These are phyloP conservation scores for Elysia crispata DNA, from an alignment of 2,888 invertebrate genomes.

Conservation along the genomic window DNA sequence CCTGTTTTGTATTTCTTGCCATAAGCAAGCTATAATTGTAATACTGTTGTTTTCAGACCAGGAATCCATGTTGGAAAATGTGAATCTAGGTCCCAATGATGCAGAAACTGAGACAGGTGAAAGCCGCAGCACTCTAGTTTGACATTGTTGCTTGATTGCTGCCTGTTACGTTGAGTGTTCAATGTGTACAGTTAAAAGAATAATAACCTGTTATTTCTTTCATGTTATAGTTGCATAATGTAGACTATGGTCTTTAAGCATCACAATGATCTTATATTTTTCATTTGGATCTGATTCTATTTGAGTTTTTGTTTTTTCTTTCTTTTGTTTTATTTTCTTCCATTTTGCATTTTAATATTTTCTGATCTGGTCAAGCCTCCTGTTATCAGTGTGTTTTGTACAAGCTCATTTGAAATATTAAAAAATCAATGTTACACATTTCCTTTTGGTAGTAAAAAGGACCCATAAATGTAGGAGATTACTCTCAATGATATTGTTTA, in stretches of 20 bases:
- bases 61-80: constrained; percentile 47
- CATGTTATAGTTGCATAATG: neutral
- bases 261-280: too few species aligned
- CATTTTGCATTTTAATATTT: too few species aligned
- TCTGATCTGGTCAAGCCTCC: neutral
- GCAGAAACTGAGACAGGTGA: constrained; percentile 43
- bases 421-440: too few species aligned
- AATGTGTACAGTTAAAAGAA: neutral
- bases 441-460: too few species aligned
- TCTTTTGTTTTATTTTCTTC: too few species aligned
- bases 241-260: too few species aligned
- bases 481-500: too few species aligned
- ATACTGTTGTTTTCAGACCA: constrained; percentile 41
- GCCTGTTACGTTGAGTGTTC: neutral
- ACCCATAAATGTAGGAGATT: too few species aligned
- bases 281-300: too few species aligned
- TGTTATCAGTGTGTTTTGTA: constrained; percentile 12
- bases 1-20: neutral
- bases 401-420: neutral
- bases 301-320: too few species aligned
- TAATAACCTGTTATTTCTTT: constrained; percentile 24
- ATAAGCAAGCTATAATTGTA: neutral
- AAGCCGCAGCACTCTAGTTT: constrained; percentile 37
- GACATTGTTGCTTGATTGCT: constrained; percentile 19
- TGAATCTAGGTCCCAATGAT: constrained; percentile 45